Conservation (phyloP, 1,140 invertebrate genomes). For the Papilio dardanus region DNA sequence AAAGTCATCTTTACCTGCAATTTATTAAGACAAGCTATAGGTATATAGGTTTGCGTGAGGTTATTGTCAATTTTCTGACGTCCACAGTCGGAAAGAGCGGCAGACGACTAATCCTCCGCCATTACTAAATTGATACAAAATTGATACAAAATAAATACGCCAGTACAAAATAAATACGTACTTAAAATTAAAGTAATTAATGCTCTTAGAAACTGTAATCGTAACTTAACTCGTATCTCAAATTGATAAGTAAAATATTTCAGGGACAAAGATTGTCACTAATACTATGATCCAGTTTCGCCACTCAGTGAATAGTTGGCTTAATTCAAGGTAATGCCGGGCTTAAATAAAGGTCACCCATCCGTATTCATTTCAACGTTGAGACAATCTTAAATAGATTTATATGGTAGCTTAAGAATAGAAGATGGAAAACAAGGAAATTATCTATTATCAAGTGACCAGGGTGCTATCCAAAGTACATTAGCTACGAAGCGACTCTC, state of each 20-base stretch:
- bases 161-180: too few species aligned
- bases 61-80: constrained; percentile 15
- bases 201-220: too few species aligned
- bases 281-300: constrained; percentile 18
- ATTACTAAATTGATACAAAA: neutral
- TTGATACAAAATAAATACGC: too few species aligned
- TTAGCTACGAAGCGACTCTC: too few species aligned
- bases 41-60: neutral
- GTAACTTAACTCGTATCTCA: neutral
- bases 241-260: neutral
- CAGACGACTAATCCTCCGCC: neutral
- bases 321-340: neutral
- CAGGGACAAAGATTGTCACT: neutral
- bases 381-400: neutral
- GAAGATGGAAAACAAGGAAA: neutral
- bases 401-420: neutral
- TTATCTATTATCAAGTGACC: neutral
- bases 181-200: too few species aligned
- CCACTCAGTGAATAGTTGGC: neutral
- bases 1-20: neutral
- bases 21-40: neutral
- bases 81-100: constrained; percentile 10
- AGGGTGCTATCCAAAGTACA: too few species aligned
- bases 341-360: neutral
- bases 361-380: neutral